Base-by-base conservation (phyloP, 2,113 vertebrate genomes). In the Sigmodon hispidus region DNA sequence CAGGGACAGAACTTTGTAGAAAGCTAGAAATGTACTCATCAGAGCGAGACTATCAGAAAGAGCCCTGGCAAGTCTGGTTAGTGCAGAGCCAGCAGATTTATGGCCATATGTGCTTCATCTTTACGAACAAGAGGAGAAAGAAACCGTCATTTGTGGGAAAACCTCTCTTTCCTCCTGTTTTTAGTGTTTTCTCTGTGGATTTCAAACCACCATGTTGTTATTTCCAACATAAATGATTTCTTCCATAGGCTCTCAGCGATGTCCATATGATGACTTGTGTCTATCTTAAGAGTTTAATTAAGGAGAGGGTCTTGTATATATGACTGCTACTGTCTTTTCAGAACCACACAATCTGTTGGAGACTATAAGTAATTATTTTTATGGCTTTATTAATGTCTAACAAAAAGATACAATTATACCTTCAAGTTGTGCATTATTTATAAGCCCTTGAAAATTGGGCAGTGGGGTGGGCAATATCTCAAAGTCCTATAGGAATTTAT, bases 71-170 rank as follows among this genome's bases (percentile, higher is more conserved):
- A 75, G 55, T 45, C 83, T 67, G 77, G 91, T 89, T 95, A 81
- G 48, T 72, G 16, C 85, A 87, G 57, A 94, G 70, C 52, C 63
- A 92, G 85, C 52, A 90, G 93, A 95, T 89, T 80, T 80, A 87
- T 80, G 75, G 69, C 73, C 59, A 8, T 91, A 34, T 2, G 0
- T 26, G 70, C 48, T 87, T 94, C 96, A 76, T 94, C 92, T 91
- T 76, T 93, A 72, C 69, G n/a, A 97, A 52, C 70, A 65, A 96
- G 55, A 65, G 79, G 69, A 89, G 57, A 93, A 76, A 81, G 73
- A 96, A 95, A 86, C 59, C 87, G 88, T 69, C 69, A 36, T 70
- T 79, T 94, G 31, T 48, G 85, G 79, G 90, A 19, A 77, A 21
- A 31, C 70, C 36, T 91, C 63, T 92, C 70, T 67, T 50, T 90